Evolutionary conservation across 2,113 vertebrate species (phyloP).

Genomic region (Coregonus clupeaformis): DNA sequence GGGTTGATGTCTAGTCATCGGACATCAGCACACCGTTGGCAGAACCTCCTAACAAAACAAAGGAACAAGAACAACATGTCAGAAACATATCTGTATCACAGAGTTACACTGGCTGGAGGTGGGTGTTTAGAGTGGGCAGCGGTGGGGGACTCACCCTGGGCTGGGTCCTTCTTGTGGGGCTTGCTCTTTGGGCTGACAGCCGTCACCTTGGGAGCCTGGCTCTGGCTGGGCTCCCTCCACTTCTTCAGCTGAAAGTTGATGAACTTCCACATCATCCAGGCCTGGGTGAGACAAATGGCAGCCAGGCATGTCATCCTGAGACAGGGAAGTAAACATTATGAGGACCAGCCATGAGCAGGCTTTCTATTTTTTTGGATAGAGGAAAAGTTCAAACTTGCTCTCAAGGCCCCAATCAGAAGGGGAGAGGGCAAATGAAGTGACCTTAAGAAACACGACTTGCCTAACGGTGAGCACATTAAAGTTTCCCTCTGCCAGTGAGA

Average conservation of each 20-base stretch:
- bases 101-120: not conserved
- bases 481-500: slow-evolving; percentile 78
- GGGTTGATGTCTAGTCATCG: slow-evolving; percentile 74
- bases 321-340: not conserved
- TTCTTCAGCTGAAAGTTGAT: slow-evolving; percentile 86
- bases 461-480: slow-evolving; percentile 81
- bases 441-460: slow-evolving; percentile 48
- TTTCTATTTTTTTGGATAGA: not conserved
- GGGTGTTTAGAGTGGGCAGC: not conserved
- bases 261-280: slow-evolving; percentile 91
- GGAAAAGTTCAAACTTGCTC: no score
- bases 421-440: no score
- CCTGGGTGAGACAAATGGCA: slow-evolving; percentile 82
- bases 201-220: slow-evolving; percentile 78
- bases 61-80: not conserved
- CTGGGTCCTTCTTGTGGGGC: slow-evolving; percentile 72
- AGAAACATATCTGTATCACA: not conserved
- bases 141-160: slow-evolving; percentile 66
- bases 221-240: slow-evolving; percentile 81
- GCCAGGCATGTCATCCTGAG: slow-evolving; percentile 81
- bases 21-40: slow-evolving; percentile 75
- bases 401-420: no score
- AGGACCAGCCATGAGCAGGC: not conserved
- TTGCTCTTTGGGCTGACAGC: slow-evolving; percentile 74
- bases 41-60: slow-evolving; percentile 62